Conservation (phyloP, 2,797 vertebrate genomes). For the Huso huso region DNA sequence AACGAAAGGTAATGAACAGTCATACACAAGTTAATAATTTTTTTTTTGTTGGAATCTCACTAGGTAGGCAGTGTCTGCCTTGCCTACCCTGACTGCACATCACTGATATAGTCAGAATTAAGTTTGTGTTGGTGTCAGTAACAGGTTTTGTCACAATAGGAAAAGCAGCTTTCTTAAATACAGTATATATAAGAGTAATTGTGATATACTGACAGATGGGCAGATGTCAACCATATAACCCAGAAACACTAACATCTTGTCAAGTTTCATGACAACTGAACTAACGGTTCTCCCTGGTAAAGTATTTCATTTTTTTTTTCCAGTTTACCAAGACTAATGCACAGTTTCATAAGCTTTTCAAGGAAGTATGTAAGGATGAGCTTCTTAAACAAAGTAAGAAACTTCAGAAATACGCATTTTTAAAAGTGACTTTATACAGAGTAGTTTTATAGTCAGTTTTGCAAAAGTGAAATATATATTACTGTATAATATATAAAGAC, state of each 20-base stretch:
- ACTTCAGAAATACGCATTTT: background rate
- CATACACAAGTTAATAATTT: no score
- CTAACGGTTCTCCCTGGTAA: no score
- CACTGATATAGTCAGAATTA: no score
- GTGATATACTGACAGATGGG: no score
- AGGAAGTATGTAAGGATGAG: slow-evolving; percentile 80
- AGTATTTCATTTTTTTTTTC: slow-evolving; percentile 23
- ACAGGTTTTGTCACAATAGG: no score
- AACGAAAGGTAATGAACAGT: no score
- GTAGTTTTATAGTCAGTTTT: background rate
- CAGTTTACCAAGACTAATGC: slow-evolving; percentile 81
- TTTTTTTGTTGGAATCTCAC: background rate
- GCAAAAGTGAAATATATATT: background rate
- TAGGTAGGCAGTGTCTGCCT: no score
- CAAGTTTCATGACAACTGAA: background rate
- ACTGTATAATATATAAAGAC: background rate
- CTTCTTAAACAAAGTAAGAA: slow-evolving; percentile 82
- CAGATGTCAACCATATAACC: no score
- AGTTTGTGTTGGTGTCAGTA: no score
- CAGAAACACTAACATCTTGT: no score
- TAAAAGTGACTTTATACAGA: background rate
- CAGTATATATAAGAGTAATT: background rate
- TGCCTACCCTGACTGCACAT: no score
- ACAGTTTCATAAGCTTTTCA: slow-evolving; percentile 90
- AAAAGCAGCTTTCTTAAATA: no score